phyloP scores from a whole-genome alignment of 1,140 invertebrate genomes.

The Cephus cinctus region DNA sequence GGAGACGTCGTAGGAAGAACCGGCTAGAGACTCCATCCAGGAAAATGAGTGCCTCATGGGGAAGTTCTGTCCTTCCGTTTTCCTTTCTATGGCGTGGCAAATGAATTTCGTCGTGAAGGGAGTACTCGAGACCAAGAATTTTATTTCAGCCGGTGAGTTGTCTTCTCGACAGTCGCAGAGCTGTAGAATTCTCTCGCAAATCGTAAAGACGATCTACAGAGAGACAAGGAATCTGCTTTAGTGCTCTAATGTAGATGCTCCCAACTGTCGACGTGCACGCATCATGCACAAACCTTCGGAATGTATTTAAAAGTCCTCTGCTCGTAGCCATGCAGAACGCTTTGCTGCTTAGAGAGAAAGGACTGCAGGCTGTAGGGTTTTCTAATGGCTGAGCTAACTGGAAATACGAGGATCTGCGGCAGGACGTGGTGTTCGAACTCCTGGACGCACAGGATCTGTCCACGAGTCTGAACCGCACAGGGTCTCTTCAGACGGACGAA shows the following conservation, averaged over 20 bases:
- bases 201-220: slow-evolving; percentile 70
- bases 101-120: slow-evolving; percentile 54
- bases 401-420: slow-evolving; percentile 77
- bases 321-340: slow-evolving; percentile 78
- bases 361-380: slow-evolving; percentile 69
- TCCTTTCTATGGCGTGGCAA: slow-evolving; percentile 38
- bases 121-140: slow-evolving; percentile 41
- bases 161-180: slow-evolving; percentile 63
- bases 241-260: neutral
- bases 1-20: slow-evolving; percentile 38
- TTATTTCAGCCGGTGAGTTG: slow-evolving; percentile 48
- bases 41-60: slow-evolving; percentile 44
- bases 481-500: slow-evolving; percentile 78
- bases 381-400: slow-evolving; percentile 57
- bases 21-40: slow-evolving; percentile 44
- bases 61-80: slow-evolving; percentile 28
- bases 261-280: neutral
- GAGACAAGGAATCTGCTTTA: neutral
- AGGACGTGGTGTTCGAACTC: slow-evolving; percentile 81
- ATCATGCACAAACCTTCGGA: slow-evolving; percentile 66
- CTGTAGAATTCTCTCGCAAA: slow-evolving; percentile 75
- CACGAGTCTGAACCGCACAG: slow-evolving; percentile 77
- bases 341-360: slow-evolving; percentile 72
- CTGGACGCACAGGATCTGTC: slow-evolving; percentile 78
- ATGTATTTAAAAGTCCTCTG: slow-evolving; percentile 74